Evolutionary conservation across 2,888 invertebrate genomes (phyloP).

Genomic region (Alloscopus bannaensis): DNA sequence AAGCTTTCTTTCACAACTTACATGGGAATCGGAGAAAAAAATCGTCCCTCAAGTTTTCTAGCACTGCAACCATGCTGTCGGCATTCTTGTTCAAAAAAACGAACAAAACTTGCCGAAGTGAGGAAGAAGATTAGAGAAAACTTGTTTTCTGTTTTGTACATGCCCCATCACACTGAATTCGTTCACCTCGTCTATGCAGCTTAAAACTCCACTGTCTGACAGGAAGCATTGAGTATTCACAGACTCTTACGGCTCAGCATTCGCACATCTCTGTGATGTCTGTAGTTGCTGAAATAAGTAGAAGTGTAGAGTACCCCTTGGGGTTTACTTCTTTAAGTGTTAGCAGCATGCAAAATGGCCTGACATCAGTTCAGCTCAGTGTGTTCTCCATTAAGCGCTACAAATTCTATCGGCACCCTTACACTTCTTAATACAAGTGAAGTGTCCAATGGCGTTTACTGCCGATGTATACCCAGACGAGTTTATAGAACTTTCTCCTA

Average conservation of each 20-base stretch:
- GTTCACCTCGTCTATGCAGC: conserved; percentile 19
- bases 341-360: conserved; percentile 11
- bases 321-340: conserved; percentile 5
- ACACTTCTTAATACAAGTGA: too few relatives aligned
- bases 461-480: neutral
- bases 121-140: conserved; percentile 6
- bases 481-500: neutral
- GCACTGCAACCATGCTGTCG: conserved; percentile 3
- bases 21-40: conserved; percentile 32
- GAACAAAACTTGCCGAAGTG: neutral
- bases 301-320: conserved; percentile 4
- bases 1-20: conserved; percentile 47
- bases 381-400: too few relatives aligned
- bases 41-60: conserved; percentile 3
- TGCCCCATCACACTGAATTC: conserved; percentile 4
- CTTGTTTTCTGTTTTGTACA: conserved; percentile 35
- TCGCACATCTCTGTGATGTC: neutral
- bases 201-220: conserved; percentile 23
- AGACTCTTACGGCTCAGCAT: neutral
- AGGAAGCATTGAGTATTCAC: neutral
- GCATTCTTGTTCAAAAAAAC: conserved; percentile 18
- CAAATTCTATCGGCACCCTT: too few relatives aligned
- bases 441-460: neutral
- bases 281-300: neutral
- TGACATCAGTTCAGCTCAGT: neutral